phyloP scores from a whole-genome alignment of 2,113 vertebrate genomes.

The Sapajus apella region DNA sequence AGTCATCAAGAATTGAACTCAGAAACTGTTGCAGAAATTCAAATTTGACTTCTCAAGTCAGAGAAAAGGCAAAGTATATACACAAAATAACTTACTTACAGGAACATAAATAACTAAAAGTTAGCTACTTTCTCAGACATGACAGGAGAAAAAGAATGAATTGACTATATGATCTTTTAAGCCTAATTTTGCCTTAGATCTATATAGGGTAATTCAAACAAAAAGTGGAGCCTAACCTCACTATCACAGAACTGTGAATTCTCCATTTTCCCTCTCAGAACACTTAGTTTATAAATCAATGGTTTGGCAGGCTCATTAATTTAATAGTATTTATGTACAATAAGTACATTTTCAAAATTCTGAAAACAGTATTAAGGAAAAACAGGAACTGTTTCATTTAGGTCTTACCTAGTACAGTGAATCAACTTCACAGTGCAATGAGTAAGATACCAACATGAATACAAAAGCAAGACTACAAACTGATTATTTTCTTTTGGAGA shows the following conservation, averaged over 20 bases:
- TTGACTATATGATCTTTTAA: conserved; percentile 62
- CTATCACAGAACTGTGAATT: conserved; percentile 67
- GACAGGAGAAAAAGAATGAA: conserved; percentile 28
- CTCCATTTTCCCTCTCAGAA: conserved; percentile 66
- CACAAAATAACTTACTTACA: not conserved
- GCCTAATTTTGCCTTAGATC: conserved; percentile 76
- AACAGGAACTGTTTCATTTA: conserved; percentile 75
- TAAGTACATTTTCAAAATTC: conserved; percentile 72
- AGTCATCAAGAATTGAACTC: not conserved
- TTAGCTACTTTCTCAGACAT: not conserved
- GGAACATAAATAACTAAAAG: not conserved
- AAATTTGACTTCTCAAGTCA: conserved; percentile 29
- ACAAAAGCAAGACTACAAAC: conserved; percentile 55
- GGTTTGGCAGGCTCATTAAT: conserved; percentile 70
- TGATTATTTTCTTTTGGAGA: conserved; percentile 23
- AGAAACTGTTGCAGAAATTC: conserved; percentile 33
- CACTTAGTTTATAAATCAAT: conserved; percentile 76
- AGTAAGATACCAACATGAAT: conserved; percentile 2
- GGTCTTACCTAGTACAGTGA: conserved; percentile 54
- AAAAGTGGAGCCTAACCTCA: conserved; percentile 68
- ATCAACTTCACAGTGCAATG: conserved; percentile 72
- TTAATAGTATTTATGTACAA: conserved; percentile 72
- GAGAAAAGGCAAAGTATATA: not conserved
- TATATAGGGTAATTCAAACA: conserved; percentile 75
- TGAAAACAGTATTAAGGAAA: conserved; percentile 76